A percentile compares a stretch with the other conserved stretches of the same genome.
Evolutionary conservation across 2,113 vertebrate genomes (phyloP).

Genomic region (Chiloscyllium plagiosum): DNA sequence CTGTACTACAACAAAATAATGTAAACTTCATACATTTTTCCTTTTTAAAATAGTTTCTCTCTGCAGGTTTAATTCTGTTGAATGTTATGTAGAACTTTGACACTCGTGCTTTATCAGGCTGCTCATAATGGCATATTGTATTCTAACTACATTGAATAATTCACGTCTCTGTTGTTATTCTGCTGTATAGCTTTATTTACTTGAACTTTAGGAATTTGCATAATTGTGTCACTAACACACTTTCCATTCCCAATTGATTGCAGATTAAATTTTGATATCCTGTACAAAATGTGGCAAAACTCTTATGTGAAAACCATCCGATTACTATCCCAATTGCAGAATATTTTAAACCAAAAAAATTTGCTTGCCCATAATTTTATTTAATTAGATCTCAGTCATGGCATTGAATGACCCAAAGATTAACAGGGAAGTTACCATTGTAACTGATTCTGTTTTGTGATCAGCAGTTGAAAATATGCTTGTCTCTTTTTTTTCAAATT

Average conservation of each 20-base stretch:
- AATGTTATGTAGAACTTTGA: background rate
- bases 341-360: background rate
- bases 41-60: background rate
- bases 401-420: background rate
- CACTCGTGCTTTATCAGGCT: background rate
- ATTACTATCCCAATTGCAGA: background rate
- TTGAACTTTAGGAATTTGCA: background rate
- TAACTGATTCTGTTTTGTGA: background rate
- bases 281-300: background rate
- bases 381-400: background rate
- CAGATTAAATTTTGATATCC: background rate
- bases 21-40: no score
- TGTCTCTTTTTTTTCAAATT: background rate
- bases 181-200: background rate
- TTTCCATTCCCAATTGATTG: background rate
- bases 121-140: background rate
- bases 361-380: background rate
- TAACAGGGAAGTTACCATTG: no score
- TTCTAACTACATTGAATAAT: background rate
- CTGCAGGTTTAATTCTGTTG: background rate
- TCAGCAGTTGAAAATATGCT: background rate
- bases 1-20: background rate
- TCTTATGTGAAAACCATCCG: background rate
- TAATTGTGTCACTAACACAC: background rate
- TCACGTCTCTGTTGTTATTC: no score